Conservation (phyloP, 1,140 invertebrate species). For the Asobara japonica region DNA sequence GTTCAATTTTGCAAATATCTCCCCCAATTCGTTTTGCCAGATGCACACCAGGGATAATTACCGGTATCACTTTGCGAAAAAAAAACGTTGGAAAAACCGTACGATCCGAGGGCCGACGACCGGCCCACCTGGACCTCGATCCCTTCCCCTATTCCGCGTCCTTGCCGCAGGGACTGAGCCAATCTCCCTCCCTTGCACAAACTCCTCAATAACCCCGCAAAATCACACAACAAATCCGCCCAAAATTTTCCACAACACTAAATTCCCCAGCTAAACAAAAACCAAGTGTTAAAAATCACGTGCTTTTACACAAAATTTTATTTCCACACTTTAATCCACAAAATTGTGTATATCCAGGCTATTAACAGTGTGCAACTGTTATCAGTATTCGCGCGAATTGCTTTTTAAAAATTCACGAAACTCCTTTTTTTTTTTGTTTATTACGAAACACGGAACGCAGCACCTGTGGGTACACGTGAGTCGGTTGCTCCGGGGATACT, state of each 20-base stretch:
- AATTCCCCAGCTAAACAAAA: too few relatives aligned
- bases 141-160: conserved; percentile 25
- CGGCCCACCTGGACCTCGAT: neutral
- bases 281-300: too few relatives aligned
- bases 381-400: too few relatives aligned
- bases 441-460: conserved; percentile 44
- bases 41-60: too few relatives aligned
- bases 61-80: too few relatives aligned
- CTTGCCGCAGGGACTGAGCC: conserved; percentile 40
- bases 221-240: too few relatives aligned
- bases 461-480: conserved; percentile 53
- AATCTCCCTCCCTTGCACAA: neutral
- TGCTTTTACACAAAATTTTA: neutral
- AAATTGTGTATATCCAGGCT: neutral
- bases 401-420: too few relatives aligned
- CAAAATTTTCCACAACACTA: neutral
- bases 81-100: neutral
- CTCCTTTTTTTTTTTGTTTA: too few relatives aligned
- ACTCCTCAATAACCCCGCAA: too few relatives aligned
- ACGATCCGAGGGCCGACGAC: neutral
- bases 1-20: too few relatives aligned
- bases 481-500: conserved; percentile 66
- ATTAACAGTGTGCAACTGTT: too few relatives aligned
- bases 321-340: neutral
- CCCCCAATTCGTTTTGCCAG: too few relatives aligned